A percentile compares a stretch with the other conserved stretches of the same genome.
phyloP scores from a whole-genome alignment of 2,797 vertebrate genomes.

The Chanos chanos region DNA sequence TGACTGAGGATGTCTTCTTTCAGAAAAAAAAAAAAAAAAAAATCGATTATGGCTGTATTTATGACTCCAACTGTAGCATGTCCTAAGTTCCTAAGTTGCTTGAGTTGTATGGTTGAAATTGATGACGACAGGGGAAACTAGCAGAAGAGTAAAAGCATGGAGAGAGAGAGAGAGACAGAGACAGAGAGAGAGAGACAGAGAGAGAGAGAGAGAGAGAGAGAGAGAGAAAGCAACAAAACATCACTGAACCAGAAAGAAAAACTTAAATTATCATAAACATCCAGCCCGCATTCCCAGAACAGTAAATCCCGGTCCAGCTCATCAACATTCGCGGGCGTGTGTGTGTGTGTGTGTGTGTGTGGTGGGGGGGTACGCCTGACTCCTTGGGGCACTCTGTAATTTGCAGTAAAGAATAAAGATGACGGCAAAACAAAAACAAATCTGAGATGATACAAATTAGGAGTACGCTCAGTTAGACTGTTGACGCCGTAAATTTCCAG shows the following conservation, averaged over 20 bases:
- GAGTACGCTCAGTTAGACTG: constrained; percentile 65
- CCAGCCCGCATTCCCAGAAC: constrained; percentile 60
- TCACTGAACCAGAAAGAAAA: constrained; percentile 61
- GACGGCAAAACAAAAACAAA: constrained; percentile 78
- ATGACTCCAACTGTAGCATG: no score
- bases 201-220: constrained; percentile 28
- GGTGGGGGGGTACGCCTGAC: constrained; percentile 62
- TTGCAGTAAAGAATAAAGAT: constrained; percentile 78
- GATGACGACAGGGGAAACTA: no score
- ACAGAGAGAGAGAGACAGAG: no score
- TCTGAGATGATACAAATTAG: constrained; percentile 75
- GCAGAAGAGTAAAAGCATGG: no score
- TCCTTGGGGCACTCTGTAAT: constrained; percentile 72
- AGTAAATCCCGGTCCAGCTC: constrained; percentile 56
- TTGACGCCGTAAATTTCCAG: constrained; percentile 67
- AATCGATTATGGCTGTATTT: no score
- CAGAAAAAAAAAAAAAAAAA: no score
- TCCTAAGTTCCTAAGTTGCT: no score
- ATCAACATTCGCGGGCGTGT: constrained; percentile 73
- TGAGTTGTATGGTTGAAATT: no score
- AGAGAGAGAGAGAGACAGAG: no score
- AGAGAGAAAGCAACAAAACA: constrained; percentile 51
- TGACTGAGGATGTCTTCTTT: no score
- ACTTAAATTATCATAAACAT: constrained; percentile 76
- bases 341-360: no score